Base-by-base conservation (phyloP, 2,888 invertebrate genomes). In the Ceramica pisi region DNA sequence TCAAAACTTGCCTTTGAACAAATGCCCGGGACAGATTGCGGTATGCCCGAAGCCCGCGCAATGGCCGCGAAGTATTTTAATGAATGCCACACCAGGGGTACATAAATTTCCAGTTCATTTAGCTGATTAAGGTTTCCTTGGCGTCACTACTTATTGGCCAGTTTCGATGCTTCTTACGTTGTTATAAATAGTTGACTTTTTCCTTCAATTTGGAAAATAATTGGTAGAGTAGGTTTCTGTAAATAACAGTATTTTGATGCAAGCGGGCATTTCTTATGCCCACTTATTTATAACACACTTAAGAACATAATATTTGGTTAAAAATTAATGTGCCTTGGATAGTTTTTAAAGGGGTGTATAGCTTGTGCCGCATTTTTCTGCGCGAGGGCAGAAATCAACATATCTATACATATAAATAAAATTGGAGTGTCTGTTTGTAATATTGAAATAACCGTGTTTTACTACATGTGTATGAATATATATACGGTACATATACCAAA, bases 21-120 rank as follows among this genome's bases (percentile, higher is more conserved):
- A 88, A 89, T 87, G 76, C 75, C 56, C 83, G 84, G 88, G 91
- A 91, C 91, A 90, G 90, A 92, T 91, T 91, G 90, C 87, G 88
- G 89, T 86, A 87, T 85, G 87, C 82, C 83, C 85, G 81, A 83
- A 79, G 87, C 83, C 76, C 70, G 85, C 84, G 89, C 86, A 87
- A 87, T 86, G 90, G 86, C 88, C 88, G 86, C 86, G 87, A 90
- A 91, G 92, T 91, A 93, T 94, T 94, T 94, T 94, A 94, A 94
- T 94, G 92, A 93, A 93, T 93, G 88, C 90, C 90, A 90, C 92
- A 91, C 90, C 88, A 88, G 83, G 65, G 86, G 82, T 86, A 89
- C 90, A 92, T 93, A 90, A 88, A 92, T 92, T 92, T 92, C 86
- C 89, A 87, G 88, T 90, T 86, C 89, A 90, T 90, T 91, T 90